A percentile compares a stretch with the other conserved stretches of the same genome.
Conservation (phyloP, 2,113 vertebrate species). For the Otus sunia region DNA sequence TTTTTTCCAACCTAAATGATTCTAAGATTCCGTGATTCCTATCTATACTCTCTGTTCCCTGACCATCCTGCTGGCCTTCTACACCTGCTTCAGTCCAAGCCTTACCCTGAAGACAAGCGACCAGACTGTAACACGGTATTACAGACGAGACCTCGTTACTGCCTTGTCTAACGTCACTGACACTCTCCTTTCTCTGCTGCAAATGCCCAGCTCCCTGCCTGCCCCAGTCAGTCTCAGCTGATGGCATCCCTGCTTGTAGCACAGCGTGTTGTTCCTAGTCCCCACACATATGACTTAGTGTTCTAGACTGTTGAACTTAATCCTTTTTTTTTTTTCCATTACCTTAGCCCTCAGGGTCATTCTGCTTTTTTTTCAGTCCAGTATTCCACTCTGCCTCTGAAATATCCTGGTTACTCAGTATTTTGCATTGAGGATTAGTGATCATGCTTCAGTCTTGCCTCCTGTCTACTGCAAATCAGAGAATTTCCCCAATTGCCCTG, state of each 20-base stretch:
- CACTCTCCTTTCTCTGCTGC: background rate
- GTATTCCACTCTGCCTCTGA: background rate
- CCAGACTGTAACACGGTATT: background rate
- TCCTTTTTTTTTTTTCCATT: background rate
- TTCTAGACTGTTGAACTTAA: background rate
- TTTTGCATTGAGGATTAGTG: background rate
- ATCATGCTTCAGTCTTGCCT: background rate
- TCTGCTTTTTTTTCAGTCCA: background rate
- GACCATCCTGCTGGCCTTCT: background rate
- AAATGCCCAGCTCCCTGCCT: background rate
- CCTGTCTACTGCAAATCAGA: background rate
- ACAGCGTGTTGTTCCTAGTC: background rate
- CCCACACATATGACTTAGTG: background rate
- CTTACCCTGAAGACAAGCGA: background rate
- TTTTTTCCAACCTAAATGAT: too few relatives aligned
- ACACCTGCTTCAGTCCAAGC: background rate
- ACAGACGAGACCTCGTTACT: background rate
- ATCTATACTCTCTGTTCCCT: background rate
- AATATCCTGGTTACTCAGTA: background rate
- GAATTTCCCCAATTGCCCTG: background rate
- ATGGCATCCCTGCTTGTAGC: background rate
- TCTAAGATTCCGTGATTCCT: too few relatives aligned
- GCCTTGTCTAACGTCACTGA: background rate
- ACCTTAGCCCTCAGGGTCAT: background rate
- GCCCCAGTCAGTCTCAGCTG: background rate